phyloP scores from a whole-genome alignment of 2,888 invertebrate species.

The Fissipunctia ypsillon region DNA sequence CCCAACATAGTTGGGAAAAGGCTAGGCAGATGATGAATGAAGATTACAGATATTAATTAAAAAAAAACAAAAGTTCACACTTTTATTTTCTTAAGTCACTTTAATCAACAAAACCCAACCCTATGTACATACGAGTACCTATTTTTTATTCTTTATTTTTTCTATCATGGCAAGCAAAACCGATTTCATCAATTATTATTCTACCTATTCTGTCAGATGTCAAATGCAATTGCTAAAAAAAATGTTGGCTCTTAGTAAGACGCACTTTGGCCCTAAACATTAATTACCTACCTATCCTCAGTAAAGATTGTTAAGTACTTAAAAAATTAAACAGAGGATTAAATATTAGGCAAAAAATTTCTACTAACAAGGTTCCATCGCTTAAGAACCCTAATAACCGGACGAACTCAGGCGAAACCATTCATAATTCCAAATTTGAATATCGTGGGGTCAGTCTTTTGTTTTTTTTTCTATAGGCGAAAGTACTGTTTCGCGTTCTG shows the following conservation, averaged over 20 bases:
- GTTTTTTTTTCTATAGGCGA: constrained; percentile 68
- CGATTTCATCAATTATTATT: neutral
- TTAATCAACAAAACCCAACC: neutral
- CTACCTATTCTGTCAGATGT: neutral
- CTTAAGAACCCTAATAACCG: constrained; percentile 68
- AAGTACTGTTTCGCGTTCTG: constrained; percentile 63
- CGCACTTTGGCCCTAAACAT: neutral
- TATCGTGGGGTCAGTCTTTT: constrained; percentile 80
- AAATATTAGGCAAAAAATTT: neutral
- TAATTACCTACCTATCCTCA: neutral
- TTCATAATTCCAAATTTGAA: constrained; percentile 87
- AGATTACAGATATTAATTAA: too few relatives aligned
- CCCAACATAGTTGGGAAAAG: too few relatives aligned
- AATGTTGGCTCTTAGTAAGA: neutral
- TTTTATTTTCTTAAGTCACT: too few relatives aligned
- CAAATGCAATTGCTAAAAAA: neutral
- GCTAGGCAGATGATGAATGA: too few relatives aligned
- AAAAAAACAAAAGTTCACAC: too few relatives aligned
- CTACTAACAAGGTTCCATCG: constrained; percentile 45
- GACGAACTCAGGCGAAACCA: constrained; percentile 73
- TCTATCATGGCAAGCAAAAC: neutral
- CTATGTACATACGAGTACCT: too few relatives aligned
- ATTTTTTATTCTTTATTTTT: neutral
- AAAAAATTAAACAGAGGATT: neutral
- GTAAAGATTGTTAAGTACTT: neutral